phyloP scores from a whole-genome alignment of 2,113 vertebrate species.

The Nycticebus coucang region DNA sequence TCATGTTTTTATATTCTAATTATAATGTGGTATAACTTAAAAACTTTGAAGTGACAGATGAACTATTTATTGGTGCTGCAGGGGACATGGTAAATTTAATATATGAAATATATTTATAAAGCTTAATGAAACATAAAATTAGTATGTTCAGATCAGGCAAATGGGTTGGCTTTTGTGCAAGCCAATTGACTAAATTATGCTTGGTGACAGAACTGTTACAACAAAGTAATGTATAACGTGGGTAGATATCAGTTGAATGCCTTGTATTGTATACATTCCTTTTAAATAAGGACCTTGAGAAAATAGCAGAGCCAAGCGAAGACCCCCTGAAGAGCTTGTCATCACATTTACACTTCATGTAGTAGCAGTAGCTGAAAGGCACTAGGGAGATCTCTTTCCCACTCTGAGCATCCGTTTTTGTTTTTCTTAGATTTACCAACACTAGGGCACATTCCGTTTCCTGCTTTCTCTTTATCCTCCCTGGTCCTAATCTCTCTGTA shows the following conservation, averaged over 20 bases:
- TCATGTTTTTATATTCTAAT: conserved; percentile 54
- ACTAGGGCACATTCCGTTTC: neutral
- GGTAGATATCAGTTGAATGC: neutral
- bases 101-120: conserved; percentile 62
- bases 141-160: conserved; percentile 30
- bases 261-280: conserved; percentile 20
- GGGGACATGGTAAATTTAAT: conserved; percentile 62
- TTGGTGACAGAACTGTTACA: neutral
- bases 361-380: neutral
- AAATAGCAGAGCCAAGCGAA: neutral
- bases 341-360: neutral
- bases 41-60: conserved; percentile 33
- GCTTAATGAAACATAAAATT: conserved; percentile 60
- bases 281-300: conserved; percentile 24
- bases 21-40: conserved; percentile 7
- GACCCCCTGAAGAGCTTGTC: neutral
- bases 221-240: neutral
- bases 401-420: neutral
- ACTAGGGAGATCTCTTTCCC: neutral
- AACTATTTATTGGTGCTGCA: conserved; percentile 76
- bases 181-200: conserved; percentile 26
- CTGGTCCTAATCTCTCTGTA: neutral
- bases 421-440: neutral
- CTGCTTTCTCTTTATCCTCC: neutral
- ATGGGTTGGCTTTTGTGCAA: conserved; percentile 52